A percentile compares a stretch with the other conserved stretches of the same genome.
These are phyloP conservation scores for Thumatha senex DNA, from an alignment of 2,888 invertebrate genomes.

Conservation along the genomic window DNA sequence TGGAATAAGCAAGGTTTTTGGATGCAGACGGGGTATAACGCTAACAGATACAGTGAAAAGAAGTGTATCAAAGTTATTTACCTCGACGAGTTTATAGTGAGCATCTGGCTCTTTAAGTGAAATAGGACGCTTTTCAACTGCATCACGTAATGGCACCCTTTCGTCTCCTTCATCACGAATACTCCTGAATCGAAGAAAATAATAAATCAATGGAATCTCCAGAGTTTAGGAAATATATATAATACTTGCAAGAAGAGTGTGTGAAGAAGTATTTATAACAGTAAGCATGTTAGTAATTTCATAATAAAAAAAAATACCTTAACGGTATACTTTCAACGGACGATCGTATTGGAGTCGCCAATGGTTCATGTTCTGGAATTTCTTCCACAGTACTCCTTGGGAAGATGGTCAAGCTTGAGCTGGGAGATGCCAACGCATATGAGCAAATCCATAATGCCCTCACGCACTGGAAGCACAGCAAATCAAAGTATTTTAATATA, in stretches of 20 bases:
- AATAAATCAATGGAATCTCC: constrained; percentile 9
- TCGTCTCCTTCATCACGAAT: constrained; percentile 70
- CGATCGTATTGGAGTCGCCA: constrained; percentile 85
- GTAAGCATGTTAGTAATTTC: too few relatives aligned
- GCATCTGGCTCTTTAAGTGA: constrained; percentile 54
- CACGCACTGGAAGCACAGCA: constrained; percentile 50
- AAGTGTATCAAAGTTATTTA: constrained; percentile 22
- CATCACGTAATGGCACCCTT: constrained; percentile 86
- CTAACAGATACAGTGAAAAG: too few relatives aligned
- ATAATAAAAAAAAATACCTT: constrained; percentile 50
- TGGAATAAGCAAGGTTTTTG: too few relatives aligned
- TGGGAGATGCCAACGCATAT: constrained; percentile 59
- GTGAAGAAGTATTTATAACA: too few relatives aligned
- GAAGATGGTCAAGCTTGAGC: constrained; percentile 51
- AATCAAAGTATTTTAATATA: background rate
- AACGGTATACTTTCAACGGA: constrained; percentile 90
- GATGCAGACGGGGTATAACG: too few relatives aligned
- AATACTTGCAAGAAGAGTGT: constrained; percentile 1
- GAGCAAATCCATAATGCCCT: constrained; percentile 53
- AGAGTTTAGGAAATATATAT: constrained; percentile 10
- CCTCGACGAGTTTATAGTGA: constrained; percentile 57
- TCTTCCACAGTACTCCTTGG: constrained; percentile 67
- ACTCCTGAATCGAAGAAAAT: constrained; percentile 43
- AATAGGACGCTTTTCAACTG: constrained; percentile 86
- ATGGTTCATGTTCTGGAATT: constrained; percentile 66